Conservation (phyloP, 2,113 vertebrate species). For the Cynocephalus volans region DNA sequence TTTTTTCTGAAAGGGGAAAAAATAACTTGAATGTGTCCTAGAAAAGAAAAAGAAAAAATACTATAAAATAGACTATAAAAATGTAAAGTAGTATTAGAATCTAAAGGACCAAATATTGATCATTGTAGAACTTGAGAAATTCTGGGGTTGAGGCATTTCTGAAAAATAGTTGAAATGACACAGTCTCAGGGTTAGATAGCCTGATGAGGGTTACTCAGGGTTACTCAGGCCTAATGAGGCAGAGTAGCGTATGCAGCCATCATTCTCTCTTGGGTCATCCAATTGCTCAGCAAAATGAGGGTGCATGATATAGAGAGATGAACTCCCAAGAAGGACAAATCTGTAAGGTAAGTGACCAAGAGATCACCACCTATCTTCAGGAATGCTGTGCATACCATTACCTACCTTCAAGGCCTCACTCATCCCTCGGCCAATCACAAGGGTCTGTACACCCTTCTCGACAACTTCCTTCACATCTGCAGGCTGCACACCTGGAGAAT, state of each 20-base stretch:
- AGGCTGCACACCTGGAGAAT: conserved; percentile 96
- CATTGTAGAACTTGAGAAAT: neutral
- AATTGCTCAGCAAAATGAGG: neutral
- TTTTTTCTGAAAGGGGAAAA: conserved; percentile 1
- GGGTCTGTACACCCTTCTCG: conserved; percentile 90
- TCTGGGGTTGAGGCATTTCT: neutral
- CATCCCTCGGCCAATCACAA: conserved; percentile 98
- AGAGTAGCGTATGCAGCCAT: neutral
- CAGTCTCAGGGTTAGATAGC: neutral
- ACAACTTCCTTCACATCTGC: conserved; percentile 96
- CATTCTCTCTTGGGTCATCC: neutral
- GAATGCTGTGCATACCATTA: neutral
- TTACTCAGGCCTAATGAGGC: neutral
- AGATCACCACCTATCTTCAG: neutral
- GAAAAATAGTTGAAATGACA: neutral
- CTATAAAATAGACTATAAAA: neutral
- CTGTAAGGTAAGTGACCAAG: neutral
- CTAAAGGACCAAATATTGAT: conserved; percentile 1
- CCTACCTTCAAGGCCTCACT: conserved; percentile 96
- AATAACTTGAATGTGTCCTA: conserved; percentile 9
- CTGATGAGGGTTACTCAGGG: neutral
- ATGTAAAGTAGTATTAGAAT: conserved; percentile 44
- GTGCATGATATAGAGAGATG: neutral
- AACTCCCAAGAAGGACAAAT: neutral
- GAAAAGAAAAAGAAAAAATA: conserved; percentile 53